Evolutionary conservation across 2,113 vertebrate species (phyloP).

Genomic region (Daphoenositta chrysoptera): DNA sequence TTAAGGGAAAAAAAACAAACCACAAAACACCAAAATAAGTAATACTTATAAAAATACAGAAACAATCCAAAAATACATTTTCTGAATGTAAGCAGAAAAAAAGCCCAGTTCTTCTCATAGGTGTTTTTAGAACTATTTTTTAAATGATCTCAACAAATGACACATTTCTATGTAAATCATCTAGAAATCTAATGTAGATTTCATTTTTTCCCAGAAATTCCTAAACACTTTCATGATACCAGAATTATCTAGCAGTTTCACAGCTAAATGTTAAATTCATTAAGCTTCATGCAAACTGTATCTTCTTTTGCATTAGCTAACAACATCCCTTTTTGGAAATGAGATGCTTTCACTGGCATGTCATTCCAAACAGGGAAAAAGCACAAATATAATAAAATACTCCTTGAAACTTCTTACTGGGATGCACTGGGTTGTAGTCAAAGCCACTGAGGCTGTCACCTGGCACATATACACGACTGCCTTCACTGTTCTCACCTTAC

Average conservation of each 20-base stretch:
- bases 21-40: neutral
- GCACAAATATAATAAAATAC: neutral
- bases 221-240: neutral
- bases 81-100: neutral
- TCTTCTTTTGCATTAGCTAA: neutral
- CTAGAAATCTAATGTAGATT: neutral
- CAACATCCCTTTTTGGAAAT: neutral
- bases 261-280: neutral
- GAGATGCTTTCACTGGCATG: neutral
- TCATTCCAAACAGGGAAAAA: neutral
- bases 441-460: neutral
- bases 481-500: neutral
- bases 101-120: neutral
- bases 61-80: neutral
- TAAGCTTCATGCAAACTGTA: neutral
- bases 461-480: neutral
- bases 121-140: neutral
- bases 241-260: neutral
- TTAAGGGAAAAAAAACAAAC: accelerated
- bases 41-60: neutral
- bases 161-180: neutral
- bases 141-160: neutral
- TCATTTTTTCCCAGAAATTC: neutral
- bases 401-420: neutral
- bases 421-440: neutral